phyloP scores from a whole-genome alignment of 2,113 vertebrate species.

The Gymnorhina tibicen region DNA sequence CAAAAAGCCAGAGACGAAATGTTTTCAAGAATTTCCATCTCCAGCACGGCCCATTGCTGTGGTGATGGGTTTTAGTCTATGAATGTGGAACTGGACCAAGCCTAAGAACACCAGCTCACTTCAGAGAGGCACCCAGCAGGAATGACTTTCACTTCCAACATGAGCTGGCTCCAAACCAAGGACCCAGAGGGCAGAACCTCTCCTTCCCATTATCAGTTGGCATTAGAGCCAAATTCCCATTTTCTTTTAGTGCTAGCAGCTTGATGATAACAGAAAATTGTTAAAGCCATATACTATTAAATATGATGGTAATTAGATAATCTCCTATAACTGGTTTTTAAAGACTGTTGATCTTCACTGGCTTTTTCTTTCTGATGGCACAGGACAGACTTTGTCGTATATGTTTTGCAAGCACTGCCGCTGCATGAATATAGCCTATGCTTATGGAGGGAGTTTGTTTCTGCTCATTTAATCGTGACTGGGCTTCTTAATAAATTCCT shows the following conservation, averaged over 20 bases:
- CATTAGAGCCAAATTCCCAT: not conserved
- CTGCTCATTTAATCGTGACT: not conserved
- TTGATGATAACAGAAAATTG: slow-evolving; percentile 26
- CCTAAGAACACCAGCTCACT: not conserved
- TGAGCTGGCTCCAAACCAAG: slow-evolving; percentile 1
- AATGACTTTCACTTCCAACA: not conserved
- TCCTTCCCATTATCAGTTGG: not conserved
- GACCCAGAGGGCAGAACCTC: not conserved
- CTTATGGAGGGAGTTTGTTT: not conserved
- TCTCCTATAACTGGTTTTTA: not conserved
- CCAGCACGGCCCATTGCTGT: not conserved
- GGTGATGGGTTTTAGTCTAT: not conserved
- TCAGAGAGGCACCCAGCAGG: not conserved
- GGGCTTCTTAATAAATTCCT: not conserved
- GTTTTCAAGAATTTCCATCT: not conserved
- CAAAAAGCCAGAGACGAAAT: not conserved
- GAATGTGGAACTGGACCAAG: not conserved
- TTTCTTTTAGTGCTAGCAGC: not conserved
- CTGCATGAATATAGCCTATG: not conserved
- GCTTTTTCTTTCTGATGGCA: not conserved
- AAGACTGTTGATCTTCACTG: not conserved
- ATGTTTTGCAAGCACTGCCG: not conserved
- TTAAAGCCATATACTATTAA: slow-evolving; percentile 14
- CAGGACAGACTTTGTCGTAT: not conserved
- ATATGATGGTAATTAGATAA: slow-evolving; percentile 16